Evolutionary conservation across 1,140 invertebrate genomes (phyloP), one percentile per base, ranked within the genome.

Genomic region (Pararge aegeria): DNA sequence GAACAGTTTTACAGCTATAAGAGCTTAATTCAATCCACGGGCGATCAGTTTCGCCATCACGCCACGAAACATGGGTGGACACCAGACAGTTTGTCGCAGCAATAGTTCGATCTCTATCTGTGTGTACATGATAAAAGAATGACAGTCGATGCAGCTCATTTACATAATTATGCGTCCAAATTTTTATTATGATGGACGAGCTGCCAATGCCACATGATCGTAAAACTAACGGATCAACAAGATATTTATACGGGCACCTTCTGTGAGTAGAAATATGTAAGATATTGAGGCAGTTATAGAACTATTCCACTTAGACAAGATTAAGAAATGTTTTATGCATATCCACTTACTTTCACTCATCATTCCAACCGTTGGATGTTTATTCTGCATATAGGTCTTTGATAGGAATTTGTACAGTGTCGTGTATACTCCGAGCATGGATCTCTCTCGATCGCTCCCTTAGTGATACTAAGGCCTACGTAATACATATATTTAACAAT

Each of bases 141-240:
- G 61, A 68, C 61, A 51, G 40, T 64, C 61, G 42, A 38, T 46
- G 54, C 57, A 57, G 46, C 61, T 55, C 44, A 68, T 64, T 68
- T 53, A 55, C 61, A 67, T 68, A 68, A 63, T 67, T 52, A 67
- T 63, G 53, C 44, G 44, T 57, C 51, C 50, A 68, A 55, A 52
- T 57, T 60, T 46, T 64, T 50, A 46, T 48, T 65, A 56, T 54
- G 63, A 61, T 48, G 24, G 58, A 66, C 57, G 51, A 46, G 44
- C 44, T 46, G 44, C 18, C 44, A 46, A 20, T 46, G 44, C 16
- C 38, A 42, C 38, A 15, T 42, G 38, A 15, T 18, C 55, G 37
- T 52, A 16, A 37, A 53, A 18, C 38, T 42, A 42, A 42, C 38
- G 38, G 38, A 15, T 42, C 38, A 18, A 42, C 5, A 4, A 34